Evolutionary conservation across 2,113 vertebrate genomes (phyloP).

Genomic region (Leiothrix lutea): DNA sequence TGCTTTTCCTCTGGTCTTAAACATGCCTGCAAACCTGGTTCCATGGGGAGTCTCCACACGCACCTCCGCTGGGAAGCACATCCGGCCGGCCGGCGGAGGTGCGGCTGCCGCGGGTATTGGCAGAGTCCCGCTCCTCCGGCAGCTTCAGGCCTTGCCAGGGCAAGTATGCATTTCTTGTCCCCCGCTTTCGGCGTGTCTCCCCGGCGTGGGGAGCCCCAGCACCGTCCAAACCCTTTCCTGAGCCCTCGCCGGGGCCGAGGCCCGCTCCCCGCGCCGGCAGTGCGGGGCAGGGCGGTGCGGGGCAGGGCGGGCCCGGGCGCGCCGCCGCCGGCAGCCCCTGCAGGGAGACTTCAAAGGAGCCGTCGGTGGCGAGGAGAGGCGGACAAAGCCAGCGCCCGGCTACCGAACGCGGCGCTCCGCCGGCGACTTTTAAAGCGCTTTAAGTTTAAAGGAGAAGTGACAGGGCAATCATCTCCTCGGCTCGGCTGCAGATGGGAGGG

Average conservation of each 20-base stretch:
- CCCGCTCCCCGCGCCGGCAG: not conserved
- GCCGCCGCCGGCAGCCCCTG: not conserved
- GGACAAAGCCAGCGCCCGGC: not conserved
- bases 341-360: not conserved
- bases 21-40: rapidly evolving
- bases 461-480: not conserved
- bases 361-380: not conserved
- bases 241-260: not conserved
- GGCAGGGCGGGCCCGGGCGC: not conserved
- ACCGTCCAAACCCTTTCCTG: rapidly evolving
- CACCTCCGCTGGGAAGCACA: rapidly evolving
- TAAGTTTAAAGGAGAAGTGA: not conserved
- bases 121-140: not conserved
- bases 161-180: not conserved
- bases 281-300: not conserved
- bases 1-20: not conserved
- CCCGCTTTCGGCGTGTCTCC: too few species aligned
- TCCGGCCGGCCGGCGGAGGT: not conserved
- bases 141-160: not conserved
- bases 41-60: rapidly evolving
- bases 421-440: not conserved
- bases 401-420: not conserved
- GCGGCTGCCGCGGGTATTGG: not conserved
- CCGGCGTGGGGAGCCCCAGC: not conserved
- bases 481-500: not conserved